Evolutionary conservation across 1,140 invertebrate genomes (phyloP).

Genomic region (Zaprionus ghesquierei): DNA sequence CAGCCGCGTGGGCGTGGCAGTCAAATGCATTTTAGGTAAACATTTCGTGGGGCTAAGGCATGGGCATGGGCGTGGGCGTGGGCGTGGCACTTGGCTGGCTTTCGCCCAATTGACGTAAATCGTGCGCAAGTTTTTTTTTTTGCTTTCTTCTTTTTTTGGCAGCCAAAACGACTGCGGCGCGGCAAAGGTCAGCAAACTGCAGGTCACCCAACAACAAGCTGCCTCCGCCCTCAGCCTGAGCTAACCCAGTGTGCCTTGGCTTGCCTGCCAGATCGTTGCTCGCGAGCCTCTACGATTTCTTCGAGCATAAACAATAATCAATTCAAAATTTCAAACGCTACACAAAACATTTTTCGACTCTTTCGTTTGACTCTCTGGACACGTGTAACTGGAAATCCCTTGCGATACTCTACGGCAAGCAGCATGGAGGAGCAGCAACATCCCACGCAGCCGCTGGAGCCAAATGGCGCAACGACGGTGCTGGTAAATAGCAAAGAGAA

Average conservation of each 20-base stretch:
- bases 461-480: not conserved
- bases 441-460: not conserved
- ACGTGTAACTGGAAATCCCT: not conserved
- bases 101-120: conserved; percentile 74
- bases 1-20: conserved; percentile 12
- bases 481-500: not conserved
- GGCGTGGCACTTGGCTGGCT: conserved; percentile 43
- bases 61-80: conserved; percentile 24
- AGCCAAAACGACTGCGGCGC: conserved; percentile 66
- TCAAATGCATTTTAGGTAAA: conserved; percentile 75
- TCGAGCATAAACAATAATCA: not conserved
- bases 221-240: too few species aligned
- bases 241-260: conserved; percentile 15
- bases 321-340: conserved; percentile 18
- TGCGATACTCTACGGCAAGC: not conserved
- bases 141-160: too few species aligned
- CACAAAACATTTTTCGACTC: not conserved
- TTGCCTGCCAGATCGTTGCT: not conserved
- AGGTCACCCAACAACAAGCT: not conserved
- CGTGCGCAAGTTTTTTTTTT: conserved; percentile 70
- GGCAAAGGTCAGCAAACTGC: conserved; percentile 65
- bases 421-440: conserved; percentile 24
- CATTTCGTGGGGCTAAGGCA: conserved; percentile 32
- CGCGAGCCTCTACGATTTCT: not conserved
- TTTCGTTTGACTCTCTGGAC: too few species aligned